phyloP scores from a whole-genome alignment of 2,113 vertebrate genomes.

The Gambusia holbrooki region DNA sequence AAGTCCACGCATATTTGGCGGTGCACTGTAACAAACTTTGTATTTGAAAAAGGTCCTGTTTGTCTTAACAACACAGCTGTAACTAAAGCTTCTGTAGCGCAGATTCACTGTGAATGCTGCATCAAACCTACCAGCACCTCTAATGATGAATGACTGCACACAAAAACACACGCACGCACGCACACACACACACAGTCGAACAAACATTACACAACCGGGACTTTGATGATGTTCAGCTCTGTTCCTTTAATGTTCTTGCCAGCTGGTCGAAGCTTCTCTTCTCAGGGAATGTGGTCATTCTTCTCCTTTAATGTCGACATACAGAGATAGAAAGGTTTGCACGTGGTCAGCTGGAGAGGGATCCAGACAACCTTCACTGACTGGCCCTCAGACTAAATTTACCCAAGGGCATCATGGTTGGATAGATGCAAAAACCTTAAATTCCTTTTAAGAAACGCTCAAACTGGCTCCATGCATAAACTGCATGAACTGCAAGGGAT shows the following conservation, averaged over 20 bases:
- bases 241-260: too few species aligned
- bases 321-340: not conserved
- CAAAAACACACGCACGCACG: not conserved
- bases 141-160: not conserved
- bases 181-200: too few species aligned
- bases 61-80: not conserved
- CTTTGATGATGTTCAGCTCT: too few species aligned
- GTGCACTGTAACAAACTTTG: not conserved
- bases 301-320: not conserved
- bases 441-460: not conserved
- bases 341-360: not conserved
- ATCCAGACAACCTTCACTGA: not conserved
- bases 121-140: too few species aligned
- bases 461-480: not conserved
- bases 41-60: not conserved
- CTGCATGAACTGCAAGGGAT: not conserved
- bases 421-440: not conserved
- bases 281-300: not conserved
- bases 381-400: not conserved
- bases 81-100: not conserved
- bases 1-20: not conserved
- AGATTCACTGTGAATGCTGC: not conserved
- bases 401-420: not conserved
- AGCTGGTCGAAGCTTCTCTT: not conserved
- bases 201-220: too few species aligned